A percentile compares a stretch with the other conserved stretches of the same genome.
These are phyloP conservation scores for Eupithecia insigniata DNA, from an alignment of 2,888 invertebrate genomes.

Conservation along the genomic window DNA sequence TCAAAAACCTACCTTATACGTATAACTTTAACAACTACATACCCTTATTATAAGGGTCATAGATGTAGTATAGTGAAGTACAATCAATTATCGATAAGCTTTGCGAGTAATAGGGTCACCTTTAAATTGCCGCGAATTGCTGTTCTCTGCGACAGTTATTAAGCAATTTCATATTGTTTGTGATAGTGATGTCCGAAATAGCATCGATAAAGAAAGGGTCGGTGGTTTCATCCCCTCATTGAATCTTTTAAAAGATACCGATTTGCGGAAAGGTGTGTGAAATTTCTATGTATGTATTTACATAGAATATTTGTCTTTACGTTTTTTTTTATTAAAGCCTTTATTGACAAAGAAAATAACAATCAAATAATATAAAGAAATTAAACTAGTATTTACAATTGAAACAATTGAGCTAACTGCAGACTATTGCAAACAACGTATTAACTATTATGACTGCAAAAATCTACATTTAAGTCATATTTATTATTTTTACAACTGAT, in stretches of 20 bases:
- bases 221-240: background rate
- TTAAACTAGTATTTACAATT: no score
- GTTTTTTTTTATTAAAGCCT: no score
- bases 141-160: slow-evolving; percentile 51
- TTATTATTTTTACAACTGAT: no score
- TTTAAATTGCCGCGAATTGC: slow-evolving; percentile 50
- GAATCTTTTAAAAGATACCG: background rate
- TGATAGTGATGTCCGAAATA: slow-evolving; percentile 37
- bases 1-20: background rate
- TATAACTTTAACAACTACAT: background rate
- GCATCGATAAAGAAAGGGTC: background rate
- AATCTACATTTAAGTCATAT: no score
- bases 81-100: slow-evolving; percentile 45
- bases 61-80: slow-evolving; percentile 5
- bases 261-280: background rate
- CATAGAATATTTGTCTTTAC: no score
- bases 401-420: no score
- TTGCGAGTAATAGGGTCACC: slow-evolving; percentile 46
- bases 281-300: no score
- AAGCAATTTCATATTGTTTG: slow-evolving; percentile 48
- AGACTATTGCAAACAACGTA: no score
- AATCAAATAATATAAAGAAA: no score
- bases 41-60: no score
- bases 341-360: no score
- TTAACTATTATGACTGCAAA: no score